These are phyloP conservation scores for Orchestia grillus DNA, from an alignment of 1,140 invertebrate genomes.

Conservation along the genomic window DNA sequence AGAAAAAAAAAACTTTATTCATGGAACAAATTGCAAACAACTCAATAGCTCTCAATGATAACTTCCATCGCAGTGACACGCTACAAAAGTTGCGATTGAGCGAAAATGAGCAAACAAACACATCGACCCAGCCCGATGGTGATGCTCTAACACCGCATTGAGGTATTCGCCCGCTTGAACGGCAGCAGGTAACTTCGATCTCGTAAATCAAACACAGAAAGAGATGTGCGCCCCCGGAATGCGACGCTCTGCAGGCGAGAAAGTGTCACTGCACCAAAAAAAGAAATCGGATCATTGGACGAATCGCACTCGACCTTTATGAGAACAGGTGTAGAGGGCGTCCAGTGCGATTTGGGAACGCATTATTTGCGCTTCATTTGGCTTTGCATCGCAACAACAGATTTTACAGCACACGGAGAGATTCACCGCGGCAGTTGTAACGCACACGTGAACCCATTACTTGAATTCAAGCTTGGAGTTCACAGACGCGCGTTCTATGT, in stretches of 20 bases:
- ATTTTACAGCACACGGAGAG: neutral
- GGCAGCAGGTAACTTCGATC: neutral
- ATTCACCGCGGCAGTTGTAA: too few relatives aligned
- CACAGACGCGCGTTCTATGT: neutral
- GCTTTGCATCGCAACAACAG: neutral
- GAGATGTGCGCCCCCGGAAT: neutral
- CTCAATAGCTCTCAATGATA: neutral
- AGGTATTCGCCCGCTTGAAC: neutral
- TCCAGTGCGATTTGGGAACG: neutral
- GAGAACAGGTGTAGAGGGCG: too few relatives aligned
- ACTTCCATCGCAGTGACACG: neutral
- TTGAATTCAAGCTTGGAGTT: neutral
- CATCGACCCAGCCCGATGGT: neutral
- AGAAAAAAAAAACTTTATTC: neutral
- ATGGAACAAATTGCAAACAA: neutral
- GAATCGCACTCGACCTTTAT: too few relatives aligned
- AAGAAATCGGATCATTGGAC: neutral
- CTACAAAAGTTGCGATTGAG: neutral
- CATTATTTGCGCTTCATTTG: neutral
- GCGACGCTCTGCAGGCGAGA: neutral
- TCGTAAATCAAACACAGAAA: neutral
- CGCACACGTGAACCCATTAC: neutral
- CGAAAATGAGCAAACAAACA: neutral
- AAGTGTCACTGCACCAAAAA: too few relatives aligned
- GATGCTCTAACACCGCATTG: too few relatives aligned